A percentile compares a stretch with the other conserved stretches of the same genome.
Conservation (phyloP, 2,797 vertebrate genomes). For the Garrulus glandarius region DNA sequence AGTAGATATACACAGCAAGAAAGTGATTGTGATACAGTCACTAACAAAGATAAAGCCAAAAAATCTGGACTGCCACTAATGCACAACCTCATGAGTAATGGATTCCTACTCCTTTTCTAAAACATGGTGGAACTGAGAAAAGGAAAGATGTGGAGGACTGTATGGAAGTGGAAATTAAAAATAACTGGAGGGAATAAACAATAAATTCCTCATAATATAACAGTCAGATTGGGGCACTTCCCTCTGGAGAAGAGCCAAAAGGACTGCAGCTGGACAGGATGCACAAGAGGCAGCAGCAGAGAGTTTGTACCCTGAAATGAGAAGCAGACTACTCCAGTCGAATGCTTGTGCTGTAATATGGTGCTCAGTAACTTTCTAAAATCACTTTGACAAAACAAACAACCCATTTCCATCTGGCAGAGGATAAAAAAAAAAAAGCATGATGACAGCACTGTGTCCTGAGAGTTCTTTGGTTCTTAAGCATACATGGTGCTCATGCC, state of each 20-base stretch:
- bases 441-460: not conserved
- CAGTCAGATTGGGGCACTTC: not conserved
- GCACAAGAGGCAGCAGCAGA: not conserved
- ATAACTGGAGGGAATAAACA: not conserved
- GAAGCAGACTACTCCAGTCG: not conserved
- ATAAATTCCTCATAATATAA: not conserved
- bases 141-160: not conserved
- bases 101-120: not conserved
- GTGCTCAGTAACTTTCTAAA: not conserved
- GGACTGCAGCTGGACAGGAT: not conserved
- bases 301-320: not conserved
- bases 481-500: not conserved
- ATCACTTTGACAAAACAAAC: not conserved
- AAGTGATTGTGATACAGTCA: not conserved
- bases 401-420: not conserved
- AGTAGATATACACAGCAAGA: not conserved
- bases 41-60: not conserved
- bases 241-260: not conserved
- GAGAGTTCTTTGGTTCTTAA: not conserved
- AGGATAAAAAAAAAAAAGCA: not conserved
- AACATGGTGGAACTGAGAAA: not conserved
- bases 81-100: not conserved
- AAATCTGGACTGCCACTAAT: not conserved
- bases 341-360: not conserved
- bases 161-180: not conserved